Percentiles rank a stretch among this genome's conserved stretches.
Conservation (phyloP, 2,888 invertebrate genomes). For the Apamea monoglypha region DNA sequence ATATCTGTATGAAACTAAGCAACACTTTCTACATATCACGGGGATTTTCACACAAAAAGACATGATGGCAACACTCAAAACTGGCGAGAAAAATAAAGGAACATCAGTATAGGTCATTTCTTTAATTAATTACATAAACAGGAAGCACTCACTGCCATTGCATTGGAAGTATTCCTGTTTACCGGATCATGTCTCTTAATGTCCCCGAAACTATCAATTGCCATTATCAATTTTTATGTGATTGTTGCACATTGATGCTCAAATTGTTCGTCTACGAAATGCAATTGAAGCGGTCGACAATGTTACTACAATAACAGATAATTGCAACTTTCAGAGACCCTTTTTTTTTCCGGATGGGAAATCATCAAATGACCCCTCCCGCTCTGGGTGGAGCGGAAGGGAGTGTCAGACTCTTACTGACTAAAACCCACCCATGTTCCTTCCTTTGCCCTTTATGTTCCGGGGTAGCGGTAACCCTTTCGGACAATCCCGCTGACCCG, state of each 20-base stretch:
- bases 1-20: conserved; percentile 4
- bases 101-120: background rate
- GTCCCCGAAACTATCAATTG: background rate
- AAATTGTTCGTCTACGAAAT: background rate
- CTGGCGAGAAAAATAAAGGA: background rate
- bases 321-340: no score
- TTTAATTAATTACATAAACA: background rate
- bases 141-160: no score
- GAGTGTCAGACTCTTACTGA: no score
- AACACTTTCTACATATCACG: background rate
- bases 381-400: no score
- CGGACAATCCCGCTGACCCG: no score
- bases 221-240: background rate
- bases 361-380: no score
- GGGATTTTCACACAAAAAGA: no score
- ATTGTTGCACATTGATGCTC: background rate
- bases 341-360: no score
- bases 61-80: background rate
- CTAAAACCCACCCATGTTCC: no score
- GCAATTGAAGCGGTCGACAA: background rate
- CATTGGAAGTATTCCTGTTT: background rate
- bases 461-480: no score
- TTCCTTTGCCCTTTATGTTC: no score
- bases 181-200: background rate
- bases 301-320: background rate